Evolutionary conservation across 2,113 vertebrate genomes (phyloP), one percentile per base, ranked within the genome.

Genomic region (Sminthopsis crassicaudata): DNA sequence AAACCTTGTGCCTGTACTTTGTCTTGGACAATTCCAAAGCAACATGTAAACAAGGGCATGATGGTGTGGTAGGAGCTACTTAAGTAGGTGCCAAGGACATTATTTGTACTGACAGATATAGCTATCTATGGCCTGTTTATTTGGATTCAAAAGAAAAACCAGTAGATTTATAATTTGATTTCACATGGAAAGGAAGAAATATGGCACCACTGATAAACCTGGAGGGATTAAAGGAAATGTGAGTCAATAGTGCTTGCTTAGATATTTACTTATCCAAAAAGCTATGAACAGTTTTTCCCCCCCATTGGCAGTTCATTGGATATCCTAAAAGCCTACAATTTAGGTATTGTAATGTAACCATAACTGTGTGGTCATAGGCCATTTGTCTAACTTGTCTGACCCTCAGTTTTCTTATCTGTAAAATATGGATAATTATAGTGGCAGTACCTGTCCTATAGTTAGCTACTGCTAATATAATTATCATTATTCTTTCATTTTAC

Each of bases 251-350:
- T 97, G 55, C 55, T 25, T 53, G 55, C 1, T 0, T 90, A 8
- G 94, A 91, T 76, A 89, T 9, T 93, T 91, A 94, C 54, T 94
- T 97, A 93, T 1, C 89, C 67, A n/a, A 76, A 97, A 96, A 91
- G 53, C 5, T 93, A 88, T 84, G 92, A 8, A 26, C 0, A 26
- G 0, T 96, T 97, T 97, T 52, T 90, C 96, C 22, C 6, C 26
- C 16, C 30, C 94, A 95, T 10, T 60, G 46, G 51, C 54, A 92
- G 0, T 95, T 97, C 25, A 26, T 94, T 94, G 90, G 19, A 16
- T 90, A 53, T 93, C 3, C 11, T 96, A 95, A 67, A 42, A 76
- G 57, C 55, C 88, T 92, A 60, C 24, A 92, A 0, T 12, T 93
- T 93, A 96, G 53, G 22, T 96, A 90, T 94, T 92, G 67, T 55